These are phyloP conservation scores for Armadillidium nasatum DNA, from an alignment of 1,140 invertebrate genomes.

Conservation along the genomic window DNA sequence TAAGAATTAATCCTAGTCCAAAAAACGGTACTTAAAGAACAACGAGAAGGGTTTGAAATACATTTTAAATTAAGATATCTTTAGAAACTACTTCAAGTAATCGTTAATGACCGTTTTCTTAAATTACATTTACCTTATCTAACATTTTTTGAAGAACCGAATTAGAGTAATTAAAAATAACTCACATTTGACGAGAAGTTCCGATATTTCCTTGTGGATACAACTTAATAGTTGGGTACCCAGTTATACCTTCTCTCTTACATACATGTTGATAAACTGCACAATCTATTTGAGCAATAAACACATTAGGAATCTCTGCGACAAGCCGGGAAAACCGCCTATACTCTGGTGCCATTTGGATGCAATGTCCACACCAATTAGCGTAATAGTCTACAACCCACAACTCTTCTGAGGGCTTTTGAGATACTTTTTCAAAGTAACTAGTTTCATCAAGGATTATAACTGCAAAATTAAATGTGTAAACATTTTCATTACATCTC, in stretches of 20 bases:
- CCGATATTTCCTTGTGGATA: slow-evolving; percentile 49
- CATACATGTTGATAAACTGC: slow-evolving; percentile 70
- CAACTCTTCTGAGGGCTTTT: slow-evolving; percentile 47
- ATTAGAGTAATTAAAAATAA: slow-evolving; percentile 26
- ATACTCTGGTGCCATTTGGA: slow-evolving; percentile 61
- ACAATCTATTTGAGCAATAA: slow-evolving; percentile 73
- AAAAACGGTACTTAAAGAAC: no score
- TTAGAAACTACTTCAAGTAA: neutral
- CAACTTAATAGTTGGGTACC: slow-evolving; percentile 65
- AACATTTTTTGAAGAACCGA: neutral
- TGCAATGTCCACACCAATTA: slow-evolving; percentile 65
- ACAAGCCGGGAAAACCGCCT: slow-evolving; percentile 50
- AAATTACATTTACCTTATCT: no score
- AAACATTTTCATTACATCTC: no score
- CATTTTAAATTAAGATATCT: neutral
- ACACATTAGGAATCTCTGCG: slow-evolving; percentile 53
- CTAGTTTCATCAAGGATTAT: slow-evolving; percentile 33
- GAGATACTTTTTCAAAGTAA: neutral
- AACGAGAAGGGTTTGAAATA: neutral
- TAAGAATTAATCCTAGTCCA: no score
- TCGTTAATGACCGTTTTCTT: neutral
- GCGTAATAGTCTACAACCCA: slow-evolving; percentile 67
- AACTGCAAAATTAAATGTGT: slow-evolving; percentile 27
- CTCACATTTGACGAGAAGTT: slow-evolving; percentile 54
- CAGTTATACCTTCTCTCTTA: slow-evolving; percentile 59